These are phyloP conservation scores for Thalassarche chlororhynchos DNA, from an alignment of 2,113 vertebrate species.

Conservation along the genomic window DNA sequence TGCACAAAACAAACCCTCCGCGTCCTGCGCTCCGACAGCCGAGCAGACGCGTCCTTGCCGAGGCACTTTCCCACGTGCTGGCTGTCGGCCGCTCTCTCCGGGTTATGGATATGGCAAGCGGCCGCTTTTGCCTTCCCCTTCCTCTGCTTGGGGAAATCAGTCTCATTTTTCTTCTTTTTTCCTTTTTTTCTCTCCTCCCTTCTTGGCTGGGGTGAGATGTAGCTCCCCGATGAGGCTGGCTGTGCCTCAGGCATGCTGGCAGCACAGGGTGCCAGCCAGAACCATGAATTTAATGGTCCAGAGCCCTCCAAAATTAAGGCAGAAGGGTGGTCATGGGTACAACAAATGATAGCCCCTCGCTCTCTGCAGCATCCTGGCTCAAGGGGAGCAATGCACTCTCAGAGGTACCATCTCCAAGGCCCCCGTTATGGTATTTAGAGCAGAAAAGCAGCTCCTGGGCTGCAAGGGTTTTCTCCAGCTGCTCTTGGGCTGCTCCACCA, in stretches of 20 bases:
- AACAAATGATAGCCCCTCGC: rapidly evolving
- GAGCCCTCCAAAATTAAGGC: neutral
- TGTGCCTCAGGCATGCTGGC: rapidly evolving
- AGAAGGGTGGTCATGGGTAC: rapidly evolving
- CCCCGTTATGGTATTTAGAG: neutral
- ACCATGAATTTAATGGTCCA: rapidly evolving
- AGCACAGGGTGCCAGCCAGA: neutral
- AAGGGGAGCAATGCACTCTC: rapidly evolving
- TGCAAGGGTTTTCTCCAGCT: neutral
- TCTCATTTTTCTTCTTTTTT: neutral
- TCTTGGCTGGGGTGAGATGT: neutral
- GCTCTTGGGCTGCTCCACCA: neutral
- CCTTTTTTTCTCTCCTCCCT: neutral
- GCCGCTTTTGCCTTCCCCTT: neutral
- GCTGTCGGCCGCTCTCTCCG: rapidly evolving
- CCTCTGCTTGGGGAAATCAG: rapidly evolving
- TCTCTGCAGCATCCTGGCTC: neutral
- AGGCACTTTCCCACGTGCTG: neutral
- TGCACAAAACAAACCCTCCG: neutral
- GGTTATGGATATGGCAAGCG: neutral
- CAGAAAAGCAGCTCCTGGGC: neutral
- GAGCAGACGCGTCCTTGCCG: neutral
- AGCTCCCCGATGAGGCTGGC: neutral
- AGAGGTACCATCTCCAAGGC: neutral
- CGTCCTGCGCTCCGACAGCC: neutral